These are phyloP conservation scores for Pan paniscus DNA, from an alignment of 2,113 vertebrate genomes.

Conservation along the genomic window DNA sequence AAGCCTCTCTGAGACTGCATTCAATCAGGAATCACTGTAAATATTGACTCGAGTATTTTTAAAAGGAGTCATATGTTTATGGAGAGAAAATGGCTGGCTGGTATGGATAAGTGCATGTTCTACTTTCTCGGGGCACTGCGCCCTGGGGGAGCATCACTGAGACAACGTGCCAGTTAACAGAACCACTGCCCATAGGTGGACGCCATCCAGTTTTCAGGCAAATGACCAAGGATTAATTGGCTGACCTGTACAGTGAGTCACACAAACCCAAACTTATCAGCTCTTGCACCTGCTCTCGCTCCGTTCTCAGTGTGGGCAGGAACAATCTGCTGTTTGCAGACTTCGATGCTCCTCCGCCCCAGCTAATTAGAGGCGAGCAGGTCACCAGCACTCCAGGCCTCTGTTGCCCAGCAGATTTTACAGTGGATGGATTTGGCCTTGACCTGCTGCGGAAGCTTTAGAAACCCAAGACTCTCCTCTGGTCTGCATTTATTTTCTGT, in stretches of 20 bases:
- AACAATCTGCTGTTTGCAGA: neutral
- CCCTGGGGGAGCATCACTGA: neutral
- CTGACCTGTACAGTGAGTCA: neutral
- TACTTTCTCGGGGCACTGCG: accelerated
- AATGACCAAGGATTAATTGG: neutral
- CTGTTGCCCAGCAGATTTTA: neutral
- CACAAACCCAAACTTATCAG: neutral
- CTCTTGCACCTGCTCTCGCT: accelerated
- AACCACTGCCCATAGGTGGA: accelerated
- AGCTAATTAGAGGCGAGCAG: neutral
- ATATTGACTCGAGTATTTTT: neutral
- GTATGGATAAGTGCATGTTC: accelerated
- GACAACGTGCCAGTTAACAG: neutral
- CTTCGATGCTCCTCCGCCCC: accelerated
- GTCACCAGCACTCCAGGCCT: neutral
- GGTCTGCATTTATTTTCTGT: accelerated
- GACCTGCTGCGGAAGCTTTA: accelerated
- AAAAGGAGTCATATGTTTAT: neutral
- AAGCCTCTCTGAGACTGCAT: neutral
- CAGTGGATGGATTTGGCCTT: too few relatives aligned
- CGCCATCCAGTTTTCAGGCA: neutral
- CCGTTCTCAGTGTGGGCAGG: accelerated
- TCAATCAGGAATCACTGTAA: neutral
- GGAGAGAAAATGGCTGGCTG: neutral
- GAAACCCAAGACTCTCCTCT: neutral